Evolutionary conservation across 1,140 invertebrate genomes (phyloP).

Genomic region (Phymastichus coffea): DNA sequence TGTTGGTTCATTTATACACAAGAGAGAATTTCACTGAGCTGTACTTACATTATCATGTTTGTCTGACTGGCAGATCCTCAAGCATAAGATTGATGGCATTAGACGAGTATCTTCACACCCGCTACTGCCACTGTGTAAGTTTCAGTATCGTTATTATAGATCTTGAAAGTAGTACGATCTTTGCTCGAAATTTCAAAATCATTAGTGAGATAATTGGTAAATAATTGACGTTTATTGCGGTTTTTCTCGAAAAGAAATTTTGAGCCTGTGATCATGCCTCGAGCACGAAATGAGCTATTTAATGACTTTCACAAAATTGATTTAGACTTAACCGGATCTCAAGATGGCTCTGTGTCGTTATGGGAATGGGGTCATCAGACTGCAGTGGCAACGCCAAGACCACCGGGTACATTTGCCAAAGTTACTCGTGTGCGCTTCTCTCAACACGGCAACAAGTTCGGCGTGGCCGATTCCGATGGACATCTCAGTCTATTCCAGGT

Average conservation of each 20-base stretch:
- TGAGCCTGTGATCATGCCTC: too few relatives aligned
- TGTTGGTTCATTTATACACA: too few relatives aligned
- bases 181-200: background rate
- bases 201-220: constrained; percentile 12
- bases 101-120: constrained; percentile 95
- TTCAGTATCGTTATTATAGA: too few relatives aligned
- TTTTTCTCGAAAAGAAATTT: too few relatives aligned
- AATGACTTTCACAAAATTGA: too few relatives aligned
- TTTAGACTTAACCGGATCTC: constrained; percentile 93
- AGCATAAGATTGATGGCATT: constrained; percentile 90
- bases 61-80: constrained; percentile 78
- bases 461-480: constrained; percentile 89
- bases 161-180: too few relatives aligned
- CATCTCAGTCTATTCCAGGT: constrained; percentile 93
- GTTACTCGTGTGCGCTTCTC: constrained; percentile 94
- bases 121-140: constrained; percentile 89
- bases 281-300: too few relatives aligned
- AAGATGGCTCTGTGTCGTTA: constrained; percentile 95
- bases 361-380: constrained; percentile 98
- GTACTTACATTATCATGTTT: background rate
- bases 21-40: background rate
- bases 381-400: constrained; percentile 83
- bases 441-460: constrained; percentile 97
- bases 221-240: too few relatives aligned
- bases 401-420: constrained; percentile 90